phyloP scores from a whole-genome alignment of 1,140 invertebrate genomes.

The Lasaia peninsularis region DNA sequence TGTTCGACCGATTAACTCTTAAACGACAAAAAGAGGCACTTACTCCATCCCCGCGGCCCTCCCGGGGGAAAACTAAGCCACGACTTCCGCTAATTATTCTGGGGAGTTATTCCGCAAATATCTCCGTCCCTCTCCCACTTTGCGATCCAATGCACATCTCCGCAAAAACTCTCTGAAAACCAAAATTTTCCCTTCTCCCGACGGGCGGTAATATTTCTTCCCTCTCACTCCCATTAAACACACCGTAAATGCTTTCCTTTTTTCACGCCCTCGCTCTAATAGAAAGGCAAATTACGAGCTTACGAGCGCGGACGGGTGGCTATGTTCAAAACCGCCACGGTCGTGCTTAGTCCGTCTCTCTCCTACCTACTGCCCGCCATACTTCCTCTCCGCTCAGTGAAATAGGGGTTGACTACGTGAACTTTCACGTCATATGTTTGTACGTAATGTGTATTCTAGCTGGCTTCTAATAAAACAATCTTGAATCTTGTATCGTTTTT shows the following conservation, averaged over 20 bases:
- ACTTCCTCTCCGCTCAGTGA: conserved; percentile 46
- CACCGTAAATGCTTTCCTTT: conserved; percentile 77
- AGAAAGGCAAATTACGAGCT: conserved; percentile 78
- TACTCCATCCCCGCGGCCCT: conserved; percentile 57
- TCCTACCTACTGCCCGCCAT: conserved; percentile 41
- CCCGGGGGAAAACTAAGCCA: conserved; percentile 70
- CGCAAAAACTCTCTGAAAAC: conserved; percentile 73
- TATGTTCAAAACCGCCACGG: conserved; percentile 69
- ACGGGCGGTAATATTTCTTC: conserved; percentile 74
- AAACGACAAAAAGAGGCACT: conserved; percentile 73
- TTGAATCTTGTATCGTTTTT: background rate
- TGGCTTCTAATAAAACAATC: conserved; percentile 12
- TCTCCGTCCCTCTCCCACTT: conserved; percentile 61
- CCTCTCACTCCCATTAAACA: conserved; percentile 75
- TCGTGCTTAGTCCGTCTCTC: conserved; percentile 49
- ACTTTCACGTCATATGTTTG: conserved; percentile 68
- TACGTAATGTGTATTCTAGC: conserved; percentile 11
- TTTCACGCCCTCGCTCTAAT: conserved; percentile 77
- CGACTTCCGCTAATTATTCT: conserved; percentile 74
- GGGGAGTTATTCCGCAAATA: conserved; percentile 57
- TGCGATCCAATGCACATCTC: conserved; percentile 68
- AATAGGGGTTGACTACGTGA: conserved; percentile 65
- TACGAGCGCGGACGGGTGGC: conserved; percentile 74
- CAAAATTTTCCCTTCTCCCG: conserved; percentile 73
- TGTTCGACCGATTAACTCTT: conserved; percentile 74